Conservation (phyloP, 2,888 invertebrate species). For the Perithous albicinctus region DNA sequence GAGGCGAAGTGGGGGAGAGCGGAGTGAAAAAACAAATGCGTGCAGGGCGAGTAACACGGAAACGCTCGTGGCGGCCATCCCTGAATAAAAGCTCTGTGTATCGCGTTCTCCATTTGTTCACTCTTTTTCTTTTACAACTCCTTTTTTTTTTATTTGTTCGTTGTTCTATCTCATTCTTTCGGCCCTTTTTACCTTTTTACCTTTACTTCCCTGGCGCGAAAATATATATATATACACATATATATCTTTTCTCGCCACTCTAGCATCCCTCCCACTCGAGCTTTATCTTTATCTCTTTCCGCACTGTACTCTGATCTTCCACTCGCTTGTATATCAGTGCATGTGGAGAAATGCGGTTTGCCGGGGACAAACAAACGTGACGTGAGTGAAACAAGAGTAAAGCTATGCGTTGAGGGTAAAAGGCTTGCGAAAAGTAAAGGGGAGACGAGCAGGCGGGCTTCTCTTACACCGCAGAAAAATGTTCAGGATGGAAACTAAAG, state of each 20-base stretch:
- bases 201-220: conserved; percentile 28
- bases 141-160: conserved; percentile 15
- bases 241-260: neutral
- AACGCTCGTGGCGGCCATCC: conserved; percentile 53
- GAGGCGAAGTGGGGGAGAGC: neutral
- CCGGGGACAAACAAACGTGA: conserved; percentile 46
- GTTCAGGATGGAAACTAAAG: neutral
- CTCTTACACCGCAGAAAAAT: neutral
- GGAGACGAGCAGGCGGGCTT: neutral
- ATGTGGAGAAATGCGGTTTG: conserved; percentile 45
- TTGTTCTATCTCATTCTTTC: neutral
- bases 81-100: conserved; percentile 56
- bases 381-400: conserved; percentile 41
- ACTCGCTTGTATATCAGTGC: conserved; percentile 33
- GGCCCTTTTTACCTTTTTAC: conserved; percentile 19
- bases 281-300: conserved; percentile 22
- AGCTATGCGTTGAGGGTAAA: conserved; percentile 9
- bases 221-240: conserved; percentile 10
- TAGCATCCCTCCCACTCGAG: neutral
- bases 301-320: conserved; percentile 36
- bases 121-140: conserved; percentile 24
- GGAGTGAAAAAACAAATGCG: conserved; percentile 34
- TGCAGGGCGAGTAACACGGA: conserved; percentile 44
- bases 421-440: conserved; percentile 40
- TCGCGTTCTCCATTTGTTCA: conserved; percentile 48